A percentile compares a stretch with the other conserved stretches of the same genome.
These are phyloP conservation scores for Oligia strigilis DNA, from an alignment of 2,888 invertebrate genomes.

Conservation along the genomic window DNA sequence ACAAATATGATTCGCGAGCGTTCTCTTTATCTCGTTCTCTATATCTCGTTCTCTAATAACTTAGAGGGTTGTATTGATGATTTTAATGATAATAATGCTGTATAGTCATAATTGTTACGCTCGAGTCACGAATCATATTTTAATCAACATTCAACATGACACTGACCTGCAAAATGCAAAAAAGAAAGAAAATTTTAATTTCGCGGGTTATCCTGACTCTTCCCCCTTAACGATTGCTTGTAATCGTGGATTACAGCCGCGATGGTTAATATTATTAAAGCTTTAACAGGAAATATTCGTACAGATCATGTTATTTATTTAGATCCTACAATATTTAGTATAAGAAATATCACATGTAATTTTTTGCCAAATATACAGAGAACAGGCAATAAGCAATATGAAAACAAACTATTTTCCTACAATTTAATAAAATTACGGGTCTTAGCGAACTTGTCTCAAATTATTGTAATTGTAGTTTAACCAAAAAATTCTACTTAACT, in stretches of 20 bases:
- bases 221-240: neutral
- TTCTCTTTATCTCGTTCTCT: neutral
- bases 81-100: neutral
- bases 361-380: neutral
- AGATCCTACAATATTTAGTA: neutral
- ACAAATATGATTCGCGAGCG: neutral
- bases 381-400: neutral
- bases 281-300: conserved; percentile 19
- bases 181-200: neutral
- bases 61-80: neutral
- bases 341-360: conserved; percentile 6
- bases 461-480: conserved; percentile 30
- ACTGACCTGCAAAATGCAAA: neutral
- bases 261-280: conserved; percentile 14
- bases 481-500: neutral
- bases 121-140: neutral
- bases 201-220: too few species aligned
- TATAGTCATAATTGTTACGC: neutral
- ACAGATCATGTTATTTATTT: conserved; percentile 25
- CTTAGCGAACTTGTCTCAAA: conserved; percentile 28
- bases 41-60: neutral
- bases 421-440: conserved; percentile 31
- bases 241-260: conserved; percentile 14
- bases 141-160: neutral
- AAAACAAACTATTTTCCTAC: conserved; percentile 19